A percentile compares a stretch with the other conserved stretches of the same genome.
Evolutionary conservation across 2,113 vertebrate species (phyloP).

Genomic region (Abramis brama): DNA sequence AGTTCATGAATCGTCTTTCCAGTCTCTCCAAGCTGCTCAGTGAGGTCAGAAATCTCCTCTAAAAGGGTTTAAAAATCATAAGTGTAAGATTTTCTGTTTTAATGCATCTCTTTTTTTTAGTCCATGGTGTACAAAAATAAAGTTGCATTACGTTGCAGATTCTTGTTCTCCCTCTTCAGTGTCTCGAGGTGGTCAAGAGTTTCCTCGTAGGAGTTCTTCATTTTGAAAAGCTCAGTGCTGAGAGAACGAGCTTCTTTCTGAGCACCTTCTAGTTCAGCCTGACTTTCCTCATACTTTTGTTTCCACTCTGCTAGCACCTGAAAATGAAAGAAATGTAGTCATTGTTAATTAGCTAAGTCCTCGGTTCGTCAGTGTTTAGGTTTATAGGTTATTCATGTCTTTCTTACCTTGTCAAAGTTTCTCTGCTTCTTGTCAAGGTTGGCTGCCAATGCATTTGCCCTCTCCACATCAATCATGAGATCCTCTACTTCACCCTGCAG

Average conservation of each 20-base stretch:
- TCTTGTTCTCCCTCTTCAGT: constrained; percentile 44
- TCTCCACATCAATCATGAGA: constrained; percentile 54
- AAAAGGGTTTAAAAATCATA: neutral
- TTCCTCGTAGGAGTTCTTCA: constrained; percentile 79
- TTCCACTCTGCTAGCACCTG: constrained; percentile 84
- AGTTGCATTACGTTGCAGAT: constrained; percentile 34
- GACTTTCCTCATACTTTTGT: constrained; percentile 81
- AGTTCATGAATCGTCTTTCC: constrained; percentile 80
- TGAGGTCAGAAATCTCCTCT: constrained; percentile 44
- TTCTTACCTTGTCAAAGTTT: constrained; percentile 56
- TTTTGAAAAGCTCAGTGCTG: constrained; percentile 75
- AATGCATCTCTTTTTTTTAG: neutral
- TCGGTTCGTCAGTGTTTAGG: neutral
- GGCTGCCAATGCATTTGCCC: constrained; percentile 49
- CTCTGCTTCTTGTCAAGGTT: constrained; percentile 56
- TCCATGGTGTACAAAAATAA: neutral
- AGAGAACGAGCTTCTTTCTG: constrained; percentile 75
- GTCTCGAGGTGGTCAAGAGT: constrained; percentile 77
- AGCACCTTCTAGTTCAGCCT: constrained; percentile 73
- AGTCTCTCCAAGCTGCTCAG: constrained; percentile 60
- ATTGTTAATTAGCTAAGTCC: neutral
- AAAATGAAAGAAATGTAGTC: neutral
- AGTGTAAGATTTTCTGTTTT: neutral
- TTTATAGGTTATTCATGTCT: neutral
- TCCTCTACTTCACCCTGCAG: constrained; percentile 70